Conservation (phyloP, 92 coral and sea anemone species). For the Epizoanthus ramosus region DNA sequence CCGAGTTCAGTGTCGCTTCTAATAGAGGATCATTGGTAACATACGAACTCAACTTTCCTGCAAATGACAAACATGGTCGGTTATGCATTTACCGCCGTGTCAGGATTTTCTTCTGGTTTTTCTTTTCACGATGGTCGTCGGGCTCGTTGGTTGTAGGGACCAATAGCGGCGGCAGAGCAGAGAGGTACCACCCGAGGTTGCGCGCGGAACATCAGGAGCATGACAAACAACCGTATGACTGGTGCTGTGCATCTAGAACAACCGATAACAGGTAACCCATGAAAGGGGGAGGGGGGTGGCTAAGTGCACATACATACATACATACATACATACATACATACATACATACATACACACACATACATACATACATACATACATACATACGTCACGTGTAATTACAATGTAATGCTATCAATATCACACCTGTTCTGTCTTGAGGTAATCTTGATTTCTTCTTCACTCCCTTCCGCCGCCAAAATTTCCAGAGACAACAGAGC, state of each 20-base stretch:
- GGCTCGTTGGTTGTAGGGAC: background rate
- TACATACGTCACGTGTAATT: too few species aligned
- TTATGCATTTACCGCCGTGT: conserved; percentile 1
- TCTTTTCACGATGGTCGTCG: background rate
- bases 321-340: too few species aligned
- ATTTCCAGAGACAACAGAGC: too few species aligned
- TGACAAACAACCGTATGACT: conserved; percentile 7
- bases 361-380: too few species aligned
- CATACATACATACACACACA: too few species aligned
- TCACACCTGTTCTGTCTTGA: too few species aligned
- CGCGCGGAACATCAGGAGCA: background rate
- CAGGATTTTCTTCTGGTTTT: background rate
- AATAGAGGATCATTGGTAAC: background rate
- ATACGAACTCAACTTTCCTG: background rate
- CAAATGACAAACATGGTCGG: conserved; percentile 1
- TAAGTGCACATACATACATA: too few species aligned
- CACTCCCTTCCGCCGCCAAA: too few species aligned
- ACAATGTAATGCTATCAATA: too few species aligned
- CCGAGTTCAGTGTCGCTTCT: background rate
- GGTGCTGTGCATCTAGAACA: conserved; percentile 11
- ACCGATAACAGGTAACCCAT: background rate
- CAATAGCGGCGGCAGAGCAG: background rate
- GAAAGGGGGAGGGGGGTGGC: too few species aligned
- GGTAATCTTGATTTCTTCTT: too few species aligned
- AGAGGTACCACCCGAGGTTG: conserved; percentile 11